Evolutionary conservation across 2,113 vertebrate species (phyloP).

Genomic region (Setophaga coronata): DNA sequence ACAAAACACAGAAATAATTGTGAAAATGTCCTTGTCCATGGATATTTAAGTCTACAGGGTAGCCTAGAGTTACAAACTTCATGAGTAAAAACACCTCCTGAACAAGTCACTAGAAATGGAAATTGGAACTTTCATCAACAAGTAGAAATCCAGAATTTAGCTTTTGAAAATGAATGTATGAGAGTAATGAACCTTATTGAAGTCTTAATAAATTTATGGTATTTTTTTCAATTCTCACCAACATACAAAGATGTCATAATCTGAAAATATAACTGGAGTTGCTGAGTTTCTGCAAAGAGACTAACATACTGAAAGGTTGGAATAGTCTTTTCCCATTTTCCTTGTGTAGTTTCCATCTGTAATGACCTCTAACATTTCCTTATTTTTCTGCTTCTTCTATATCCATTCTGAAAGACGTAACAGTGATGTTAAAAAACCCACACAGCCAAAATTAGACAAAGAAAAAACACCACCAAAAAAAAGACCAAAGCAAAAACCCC

Average conservation of each 20-base stretch:
- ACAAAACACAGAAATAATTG: not conserved
- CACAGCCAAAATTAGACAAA: not conserved
- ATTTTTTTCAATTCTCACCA: not conserved
- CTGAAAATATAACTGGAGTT: not conserved
- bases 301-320: not conserved
- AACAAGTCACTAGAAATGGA: not conserved
- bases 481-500: not conserved
- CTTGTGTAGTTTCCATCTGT: not conserved
- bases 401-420: not conserved
- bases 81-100: not conserved
- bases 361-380: not conserved
- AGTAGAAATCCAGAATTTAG: not conserved
- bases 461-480: not conserved
- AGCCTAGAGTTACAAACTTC: not conserved
- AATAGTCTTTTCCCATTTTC: not conserved
- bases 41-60: not conserved
- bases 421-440: not conserved
- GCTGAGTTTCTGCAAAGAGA: not conserved
- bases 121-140: not conserved
- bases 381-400: not conserved
- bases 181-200: not conserved
- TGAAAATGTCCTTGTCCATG: not conserved
- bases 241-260: not conserved
- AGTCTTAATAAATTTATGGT: not conserved
- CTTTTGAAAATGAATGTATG: not conserved